Base-by-base conservation (phyloP, 2,797 vertebrate genomes). In the Hipposideros larvatus region DNA sequence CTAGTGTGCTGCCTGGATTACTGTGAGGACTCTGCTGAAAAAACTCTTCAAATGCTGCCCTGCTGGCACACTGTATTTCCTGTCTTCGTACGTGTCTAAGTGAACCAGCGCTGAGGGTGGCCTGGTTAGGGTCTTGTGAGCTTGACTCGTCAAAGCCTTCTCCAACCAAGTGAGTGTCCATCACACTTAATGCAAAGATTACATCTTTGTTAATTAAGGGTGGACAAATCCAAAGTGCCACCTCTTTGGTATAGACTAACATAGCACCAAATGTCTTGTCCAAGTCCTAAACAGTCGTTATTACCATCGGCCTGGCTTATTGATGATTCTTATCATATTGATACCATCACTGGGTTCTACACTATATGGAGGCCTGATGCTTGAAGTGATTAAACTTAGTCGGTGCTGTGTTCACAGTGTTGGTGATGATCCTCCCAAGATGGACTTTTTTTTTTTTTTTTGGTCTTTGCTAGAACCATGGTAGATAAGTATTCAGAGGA, bases 171-270 rank as follows among this genome's bases (percentile, higher is more conserved):
- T 11, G 31, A 24, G 7, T 75, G 51, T 85, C 68, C 31, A 28
- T 91, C 22, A 78, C 22, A 53, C 10, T 34, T 94, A 88, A 66
- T 85, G n/a, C 34, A 22, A 79, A 79, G 34, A 89, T 79, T 79
- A 34, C 37, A 15, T 48, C 28, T 92, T 91, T 73, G 51, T 91
- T 65, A 34, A 24, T 66, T 61, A 55, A 88, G 46, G 4, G 71
- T 78, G 2, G 11, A 82, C 37, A 84, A 55, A 43, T 78, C 66
- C 65, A 59, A 88, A 85, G 28, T 74, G 1, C 34, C 28, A 59
- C 22, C n/a, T 88, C 21, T 70, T 94, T 66, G 48, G 28, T 66
- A 28, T 73, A 78, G 51, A 77, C 65, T 43, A 74, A 75, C 24
- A 24, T 14, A 75, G 43, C 43, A 87, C 53, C 13, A 75, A 31